These are phyloP conservation scores for Gymnoscelis rufifasciata DNA, from an alignment of 2,888 invertebrate genomes.

Conservation along the genomic window DNA sequence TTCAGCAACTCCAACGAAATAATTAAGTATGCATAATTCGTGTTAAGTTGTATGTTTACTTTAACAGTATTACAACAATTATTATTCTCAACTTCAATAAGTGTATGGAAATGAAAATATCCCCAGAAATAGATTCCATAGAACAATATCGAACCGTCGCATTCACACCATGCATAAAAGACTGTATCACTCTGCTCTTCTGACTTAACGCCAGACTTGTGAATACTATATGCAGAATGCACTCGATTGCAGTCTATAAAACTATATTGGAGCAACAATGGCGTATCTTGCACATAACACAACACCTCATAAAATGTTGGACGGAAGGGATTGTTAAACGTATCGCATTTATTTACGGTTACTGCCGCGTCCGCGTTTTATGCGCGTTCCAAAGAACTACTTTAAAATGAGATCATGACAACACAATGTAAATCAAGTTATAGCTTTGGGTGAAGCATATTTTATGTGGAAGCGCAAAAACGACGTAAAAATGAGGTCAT, in stretches of 20 bases:
- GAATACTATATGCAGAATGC: too few species aligned
- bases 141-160: too few species aligned
- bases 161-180: too few species aligned
- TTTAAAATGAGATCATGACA: conserved; percentile 5
- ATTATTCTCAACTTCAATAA: too few species aligned
- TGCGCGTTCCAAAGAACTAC: conserved; percentile 5
- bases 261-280: conserved; percentile 7
- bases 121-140: too few species aligned
- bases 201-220: too few species aligned
- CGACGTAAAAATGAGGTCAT: background rate
- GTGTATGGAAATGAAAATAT: too few species aligned
- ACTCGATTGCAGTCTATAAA: conserved; percentile 3
- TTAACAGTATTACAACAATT: too few species aligned
- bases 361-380: conserved; percentile 10
- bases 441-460: background rate
- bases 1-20: too few species aligned
- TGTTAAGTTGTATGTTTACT: too few species aligned
- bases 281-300: conserved; percentile 5
- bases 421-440: background rate
- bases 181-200: too few species aligned
- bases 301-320: conserved; percentile 14
- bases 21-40: too few species aligned
- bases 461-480: background rate
- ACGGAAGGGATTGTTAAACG: conserved; percentile 15
- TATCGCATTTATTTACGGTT: conserved; percentile 17